Percentiles rank a stretch among this genome's conserved stretches.
Evolutionary conservation across 1,140 invertebrate species (phyloP).

Genomic region (Wasmannia auropunctata): DNA sequence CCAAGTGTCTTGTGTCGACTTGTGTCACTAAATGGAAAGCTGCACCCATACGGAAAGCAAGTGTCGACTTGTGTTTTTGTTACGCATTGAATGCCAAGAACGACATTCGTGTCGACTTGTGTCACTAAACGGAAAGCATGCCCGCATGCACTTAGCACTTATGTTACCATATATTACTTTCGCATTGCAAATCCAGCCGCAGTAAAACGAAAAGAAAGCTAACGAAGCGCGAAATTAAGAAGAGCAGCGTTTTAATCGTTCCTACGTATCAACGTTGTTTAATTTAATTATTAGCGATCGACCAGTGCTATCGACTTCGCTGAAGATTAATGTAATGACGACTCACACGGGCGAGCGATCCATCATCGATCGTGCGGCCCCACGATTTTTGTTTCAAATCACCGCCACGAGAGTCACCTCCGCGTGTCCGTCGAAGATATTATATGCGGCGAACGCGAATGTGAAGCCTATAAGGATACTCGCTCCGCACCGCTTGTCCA

Average conservation of each 20-base stretch:
- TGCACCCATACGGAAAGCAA: too few species aligned
- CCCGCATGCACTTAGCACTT: too few species aligned
- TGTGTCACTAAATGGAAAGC: too few species aligned
- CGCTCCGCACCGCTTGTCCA: constrained; percentile 60
- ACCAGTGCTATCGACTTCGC: constrained; percentile 63
- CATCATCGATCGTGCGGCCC: constrained; percentile 60
- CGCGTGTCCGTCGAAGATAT: constrained; percentile 56
- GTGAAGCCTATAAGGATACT: constrained; percentile 43
- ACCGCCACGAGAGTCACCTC: constrained; percentile 70
- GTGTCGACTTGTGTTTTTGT: too few species aligned
- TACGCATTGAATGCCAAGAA: too few species aligned
- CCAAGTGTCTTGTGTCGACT: too few species aligned
- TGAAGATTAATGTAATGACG: constrained; percentile 70
- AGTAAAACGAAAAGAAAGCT: background rate
- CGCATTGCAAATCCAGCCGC: background rate
- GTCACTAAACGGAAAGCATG: too few species aligned
- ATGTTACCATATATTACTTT: background rate
- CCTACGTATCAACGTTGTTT: constrained; percentile 52
- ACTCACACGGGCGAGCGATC: constrained; percentile 61
- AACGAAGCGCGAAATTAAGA: background rate
- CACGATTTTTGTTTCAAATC: constrained; percentile 66
- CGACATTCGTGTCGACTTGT: too few species aligned
- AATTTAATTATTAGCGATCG: constrained; percentile 72
- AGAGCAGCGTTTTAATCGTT: constrained; percentile 47
- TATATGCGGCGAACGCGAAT: constrained; percentile 63